A percentile compares a stretch with the other conserved stretches of the same genome.
Conservation (phyloP, 2,888 invertebrate species). For the Itoplectis maculator region DNA sequence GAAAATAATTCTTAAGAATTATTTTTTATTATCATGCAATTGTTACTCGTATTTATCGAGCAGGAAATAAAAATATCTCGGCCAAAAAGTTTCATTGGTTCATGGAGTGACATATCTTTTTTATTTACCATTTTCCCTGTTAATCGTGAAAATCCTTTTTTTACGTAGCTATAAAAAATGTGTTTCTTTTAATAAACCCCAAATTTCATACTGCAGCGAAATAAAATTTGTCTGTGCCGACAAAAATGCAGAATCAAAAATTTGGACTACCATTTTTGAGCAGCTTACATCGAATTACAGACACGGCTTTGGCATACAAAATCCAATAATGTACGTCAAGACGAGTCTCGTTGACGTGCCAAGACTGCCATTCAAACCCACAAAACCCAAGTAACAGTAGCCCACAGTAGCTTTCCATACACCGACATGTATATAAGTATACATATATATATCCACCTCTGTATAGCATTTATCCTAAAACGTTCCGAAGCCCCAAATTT, state of each 20-base stretch:
- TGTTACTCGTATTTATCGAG: too few relatives aligned
- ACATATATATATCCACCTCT: constrained; percentile 48
- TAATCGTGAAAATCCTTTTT: background rate
- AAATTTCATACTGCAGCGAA: background rate
- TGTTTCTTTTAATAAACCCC: too few relatives aligned
- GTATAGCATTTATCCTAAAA: constrained; percentile 63
- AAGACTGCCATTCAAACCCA: constrained; percentile 26
- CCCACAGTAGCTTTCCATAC: constrained; percentile 48
- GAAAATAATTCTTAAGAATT: too few relatives aligned
- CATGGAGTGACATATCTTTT: too few relatives aligned
- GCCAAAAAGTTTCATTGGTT: too few relatives aligned
- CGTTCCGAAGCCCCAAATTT: constrained; percentile 76
- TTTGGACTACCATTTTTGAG: background rate
- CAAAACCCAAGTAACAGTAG: constrained; percentile 35
- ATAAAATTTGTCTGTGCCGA: background rate
- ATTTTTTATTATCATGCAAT: too few relatives aligned
- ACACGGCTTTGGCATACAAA: background rate
- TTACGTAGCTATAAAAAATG: too few relatives aligned
- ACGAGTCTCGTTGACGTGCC: constrained; percentile 17
- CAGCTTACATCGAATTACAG: constrained; percentile 15
- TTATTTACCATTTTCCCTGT: background rate
- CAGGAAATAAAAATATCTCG: too few relatives aligned
- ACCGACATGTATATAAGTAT: constrained; percentile 42
- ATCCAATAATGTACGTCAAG: constrained; percentile 1
- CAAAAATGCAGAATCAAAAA: background rate